A percentile compares a stretch with the other conserved stretches of the same genome.
phyloP scores from a whole-genome alignment of 2,888 invertebrate species.

The Altica lythri region DNA sequence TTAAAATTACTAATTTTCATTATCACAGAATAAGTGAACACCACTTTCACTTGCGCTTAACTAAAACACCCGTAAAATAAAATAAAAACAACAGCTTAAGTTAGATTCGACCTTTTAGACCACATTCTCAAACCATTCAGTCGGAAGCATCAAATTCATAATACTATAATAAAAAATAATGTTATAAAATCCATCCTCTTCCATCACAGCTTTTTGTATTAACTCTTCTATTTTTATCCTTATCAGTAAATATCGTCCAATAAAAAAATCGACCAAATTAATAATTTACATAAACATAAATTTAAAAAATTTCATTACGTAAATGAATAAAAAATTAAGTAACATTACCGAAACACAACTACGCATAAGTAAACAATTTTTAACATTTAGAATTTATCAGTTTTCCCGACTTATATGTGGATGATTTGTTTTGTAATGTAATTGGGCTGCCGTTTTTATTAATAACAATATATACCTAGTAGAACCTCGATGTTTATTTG shows the following conservation, averaged over 20 bases:
- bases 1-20: conserved; percentile 59
- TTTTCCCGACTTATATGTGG: too few relatives aligned
- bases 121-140: conserved; percentile 28
- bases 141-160: conserved; percentile 45
- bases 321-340: conserved; percentile 2
- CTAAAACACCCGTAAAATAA: conserved; percentile 55
- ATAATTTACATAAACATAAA: conserved; percentile 8
- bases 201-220: conserved; percentile 47
- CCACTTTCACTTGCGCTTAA: conserved; percentile 50
- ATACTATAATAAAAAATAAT: conserved; percentile 45
- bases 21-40: conserved; percentile 61
- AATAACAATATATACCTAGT: too few relatives aligned
- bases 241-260: conserved; percentile 3
- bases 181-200: conserved; percentile 38
- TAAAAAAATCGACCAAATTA: conserved; percentile 18
- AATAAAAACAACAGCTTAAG: conserved; percentile 44
- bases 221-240: conserved; percentile 14
- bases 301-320: neutral
- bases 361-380: neutral
- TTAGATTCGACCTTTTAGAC: conserved; percentile 48
- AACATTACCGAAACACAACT: neutral
- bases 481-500: too few relatives aligned
- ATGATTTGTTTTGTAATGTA: too few relatives aligned
- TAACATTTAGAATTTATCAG: too few relatives aligned
- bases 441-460: too few relatives aligned